These are phyloP conservation scores for Squalus acanthias DNA, from an alignment of 2,797 vertebrate genomes.

Conservation along the genomic window DNA sequence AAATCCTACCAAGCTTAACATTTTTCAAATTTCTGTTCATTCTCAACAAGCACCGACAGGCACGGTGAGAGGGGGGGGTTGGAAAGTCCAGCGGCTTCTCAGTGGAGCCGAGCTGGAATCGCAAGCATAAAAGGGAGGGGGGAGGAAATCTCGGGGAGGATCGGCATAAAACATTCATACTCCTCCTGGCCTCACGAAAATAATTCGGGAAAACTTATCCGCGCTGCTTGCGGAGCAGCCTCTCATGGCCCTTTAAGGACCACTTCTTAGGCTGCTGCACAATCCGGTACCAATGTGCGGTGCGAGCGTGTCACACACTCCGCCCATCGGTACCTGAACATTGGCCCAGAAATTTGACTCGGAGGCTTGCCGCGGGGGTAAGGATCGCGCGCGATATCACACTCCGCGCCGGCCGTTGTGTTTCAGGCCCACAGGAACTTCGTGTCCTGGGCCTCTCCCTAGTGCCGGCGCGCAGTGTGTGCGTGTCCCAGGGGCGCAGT, in stretches of 20 bases:
- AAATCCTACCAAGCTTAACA: not conserved
- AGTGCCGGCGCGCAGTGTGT: too few species aligned
- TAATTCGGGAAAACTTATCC: not conserved
- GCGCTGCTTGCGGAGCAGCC: not conserved
- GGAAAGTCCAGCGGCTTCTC: not conserved
- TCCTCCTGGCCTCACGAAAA: not conserved
- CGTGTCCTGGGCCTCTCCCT: too few species aligned
- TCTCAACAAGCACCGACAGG: not conserved
- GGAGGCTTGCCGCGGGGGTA: too few species aligned
- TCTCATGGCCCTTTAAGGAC: not conserved
- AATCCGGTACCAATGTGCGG: too few species aligned
- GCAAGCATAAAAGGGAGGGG: not conserved
- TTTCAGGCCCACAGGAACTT: too few species aligned
- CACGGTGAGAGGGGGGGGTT: not conserved
- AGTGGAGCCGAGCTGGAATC: not conserved
- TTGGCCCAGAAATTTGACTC: too few species aligned
- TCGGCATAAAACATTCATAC: not conserved
- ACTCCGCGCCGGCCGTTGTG: too few species aligned
- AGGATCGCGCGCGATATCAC: too few species aligned
- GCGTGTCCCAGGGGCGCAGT: too few species aligned
- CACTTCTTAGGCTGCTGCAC: too few species aligned
- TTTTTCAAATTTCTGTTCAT: not conserved
- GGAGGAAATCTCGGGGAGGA: not conserved
- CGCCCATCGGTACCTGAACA: too few species aligned
- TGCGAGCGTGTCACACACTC: too few species aligned